A percentile compares a stretch with the other conserved stretches of the same genome.
These are phyloP conservation scores for Salvelinus fontinalis DNA, from an alignment of 2,113 vertebrate species.

Conservation along the genomic window DNA sequence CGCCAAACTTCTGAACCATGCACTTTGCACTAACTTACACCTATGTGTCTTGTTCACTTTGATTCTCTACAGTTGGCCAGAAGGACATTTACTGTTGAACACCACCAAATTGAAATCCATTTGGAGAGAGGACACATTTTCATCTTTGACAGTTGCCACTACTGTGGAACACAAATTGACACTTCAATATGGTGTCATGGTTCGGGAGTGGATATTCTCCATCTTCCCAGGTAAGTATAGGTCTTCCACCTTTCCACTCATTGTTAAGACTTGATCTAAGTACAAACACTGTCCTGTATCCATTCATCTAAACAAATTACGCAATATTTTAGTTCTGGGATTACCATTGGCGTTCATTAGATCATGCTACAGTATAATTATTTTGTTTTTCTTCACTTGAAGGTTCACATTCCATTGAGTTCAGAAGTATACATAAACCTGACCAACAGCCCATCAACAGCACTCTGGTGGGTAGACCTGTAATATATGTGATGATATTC, in stretches of 20 bases:
- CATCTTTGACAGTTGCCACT: conserved; percentile 53
- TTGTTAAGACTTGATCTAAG: background rate
- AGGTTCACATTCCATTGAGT: conserved; percentile 47
- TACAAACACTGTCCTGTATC: background rate
- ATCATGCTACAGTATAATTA: background rate
- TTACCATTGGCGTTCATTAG: too few species aligned
- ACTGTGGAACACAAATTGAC: conserved; percentile 52
- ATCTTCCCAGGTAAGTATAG: conserved; percentile 51
- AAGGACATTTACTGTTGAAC: conserved; percentile 56
- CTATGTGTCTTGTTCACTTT: background rate
- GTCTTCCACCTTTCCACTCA: background rate
- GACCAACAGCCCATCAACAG: background rate
- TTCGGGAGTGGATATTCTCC: conserved; percentile 48
- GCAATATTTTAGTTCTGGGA: too few species aligned
- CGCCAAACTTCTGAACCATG: background rate
- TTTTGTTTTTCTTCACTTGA: background rate
- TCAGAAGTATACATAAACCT: conserved; percentile 49
- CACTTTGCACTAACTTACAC: too few species aligned
- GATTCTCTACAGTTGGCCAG: conserved; percentile 28
- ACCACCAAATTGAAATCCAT: conserved; percentile 39
- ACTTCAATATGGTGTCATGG: conserved; percentile 24
- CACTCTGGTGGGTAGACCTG: conserved; percentile 47
- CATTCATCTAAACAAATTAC: background rate
- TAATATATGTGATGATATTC: background rate
- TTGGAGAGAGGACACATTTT: conserved; percentile 32